phyloP scores from a whole-genome alignment of 53 echinoderm and acorn worm species.

The Crossaster papposus region DNA sequence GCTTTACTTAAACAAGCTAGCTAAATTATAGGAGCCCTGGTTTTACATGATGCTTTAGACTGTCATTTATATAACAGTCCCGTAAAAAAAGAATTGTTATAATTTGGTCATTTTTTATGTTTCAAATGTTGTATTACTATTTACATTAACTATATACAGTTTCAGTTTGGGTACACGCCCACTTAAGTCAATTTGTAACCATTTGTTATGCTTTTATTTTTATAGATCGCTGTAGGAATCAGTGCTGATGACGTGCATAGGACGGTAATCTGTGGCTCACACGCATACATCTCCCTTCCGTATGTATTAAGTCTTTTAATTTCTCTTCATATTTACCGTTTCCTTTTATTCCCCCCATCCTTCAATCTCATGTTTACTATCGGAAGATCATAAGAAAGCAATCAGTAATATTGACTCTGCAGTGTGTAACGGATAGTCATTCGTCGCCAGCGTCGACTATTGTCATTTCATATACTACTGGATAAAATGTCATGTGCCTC shows the following conservation, averaged over 20 bases:
- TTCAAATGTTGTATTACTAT: too few relatives aligned
- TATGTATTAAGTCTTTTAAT: neutral
- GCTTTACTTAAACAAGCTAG: too few relatives aligned
- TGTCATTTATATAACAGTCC: too few relatives aligned
- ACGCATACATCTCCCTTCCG: neutral
- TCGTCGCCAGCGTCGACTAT: neutral
- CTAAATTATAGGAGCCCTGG: too few relatives aligned
- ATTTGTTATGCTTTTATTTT: neutral
- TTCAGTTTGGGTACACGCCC: too few relatives aligned
- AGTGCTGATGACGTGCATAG: neutral
- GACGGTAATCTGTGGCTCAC: neutral
- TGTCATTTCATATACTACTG: conserved; percentile 1
- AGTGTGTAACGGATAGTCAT: neutral
- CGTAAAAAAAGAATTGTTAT: too few relatives aligned
- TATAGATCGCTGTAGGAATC: neutral
- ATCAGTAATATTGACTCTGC: conserved; percentile 32
- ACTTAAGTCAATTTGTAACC: too few relatives aligned
- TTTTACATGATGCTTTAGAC: too few relatives aligned
- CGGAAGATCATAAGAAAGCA: conserved; percentile 10
- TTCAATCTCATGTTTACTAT: conserved; percentile 13
- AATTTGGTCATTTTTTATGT: too few relatives aligned
- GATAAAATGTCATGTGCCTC: neutral
- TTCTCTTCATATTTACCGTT: conserved; percentile 26
- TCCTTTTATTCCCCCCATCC: conserved; percentile 3
- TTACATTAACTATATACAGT: too few relatives aligned